These are phyloP conservation scores for Agonopterix arenella DNA, from an alignment of 2,888 invertebrate species.

Conservation along the genomic window DNA sequence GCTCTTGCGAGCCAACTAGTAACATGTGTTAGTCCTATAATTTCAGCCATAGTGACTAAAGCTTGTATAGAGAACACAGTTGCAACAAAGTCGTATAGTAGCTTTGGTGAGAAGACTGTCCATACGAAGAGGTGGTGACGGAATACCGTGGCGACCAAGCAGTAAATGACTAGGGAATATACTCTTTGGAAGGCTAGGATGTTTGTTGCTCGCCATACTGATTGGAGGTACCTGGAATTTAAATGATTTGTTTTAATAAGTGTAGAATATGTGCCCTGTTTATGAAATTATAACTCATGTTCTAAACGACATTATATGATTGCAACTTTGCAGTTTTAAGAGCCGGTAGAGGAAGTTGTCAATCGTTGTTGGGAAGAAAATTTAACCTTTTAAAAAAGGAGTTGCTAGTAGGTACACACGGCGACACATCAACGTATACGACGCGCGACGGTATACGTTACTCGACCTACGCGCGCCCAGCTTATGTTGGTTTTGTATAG, in stretches of 20 bases:
- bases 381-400: too few species aligned
- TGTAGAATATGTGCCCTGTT: too few species aligned
- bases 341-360: too few species aligned
- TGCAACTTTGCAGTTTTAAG: too few species aligned
- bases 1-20: slow-evolving; percentile 46
- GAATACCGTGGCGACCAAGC: slow-evolving; percentile 78
- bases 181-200: slow-evolving; percentile 68
- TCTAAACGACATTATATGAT: too few species aligned
- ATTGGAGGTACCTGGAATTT: slow-evolving; percentile 46
- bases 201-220: slow-evolving; percentile 56
- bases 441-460: too few species aligned
- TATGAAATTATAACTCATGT: too few species aligned
- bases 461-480: too few species aligned
- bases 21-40: slow-evolving; percentile 40
- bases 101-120: slow-evolving; percentile 97
- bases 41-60: slow-evolving; percentile 45
- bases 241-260: neutral
- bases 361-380: too few species aligned
- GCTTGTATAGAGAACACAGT: slow-evolving; percentile 58
- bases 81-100: slow-evolving; percentile 85
- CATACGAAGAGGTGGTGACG: slow-evolving; percentile 96
- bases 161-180: slow-evolving; percentile 73
- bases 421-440: too few species aligned
- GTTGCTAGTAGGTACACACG: too few species aligned
- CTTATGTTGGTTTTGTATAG: too few species aligned